Evolutionary conservation across 2,888 invertebrate genomes (phyloP).

Genomic region (Drosophila differens): DNA sequence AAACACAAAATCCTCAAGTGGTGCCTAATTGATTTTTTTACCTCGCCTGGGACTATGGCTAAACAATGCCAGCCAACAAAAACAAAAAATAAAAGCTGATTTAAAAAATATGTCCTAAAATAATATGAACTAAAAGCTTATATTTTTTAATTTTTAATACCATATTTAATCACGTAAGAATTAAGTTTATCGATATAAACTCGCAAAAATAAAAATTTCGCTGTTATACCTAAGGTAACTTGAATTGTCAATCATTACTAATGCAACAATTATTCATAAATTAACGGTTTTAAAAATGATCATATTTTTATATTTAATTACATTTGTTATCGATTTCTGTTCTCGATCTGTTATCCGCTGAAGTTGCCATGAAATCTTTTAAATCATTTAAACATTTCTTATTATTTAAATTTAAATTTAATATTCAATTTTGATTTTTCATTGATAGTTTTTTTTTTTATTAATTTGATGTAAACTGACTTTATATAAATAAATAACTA

Average conservation of each 20-base stretch:
- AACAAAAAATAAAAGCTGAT: neutral
- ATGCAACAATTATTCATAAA: too few relatives aligned
- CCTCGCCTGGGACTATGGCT: neutral
- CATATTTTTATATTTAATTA: neutral
- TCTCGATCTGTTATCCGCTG: neutral
- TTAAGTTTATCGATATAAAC: neutral
- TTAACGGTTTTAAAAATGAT: too few relatives aligned
- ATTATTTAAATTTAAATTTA: neutral
- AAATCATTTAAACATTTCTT: neutral
- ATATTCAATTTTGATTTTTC: neutral
- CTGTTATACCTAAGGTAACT: too few relatives aligned
- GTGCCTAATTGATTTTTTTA: constrained; percentile 37
- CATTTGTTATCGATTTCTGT: neutral
- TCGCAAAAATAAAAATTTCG: too few relatives aligned
- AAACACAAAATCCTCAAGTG: constrained; percentile 7
- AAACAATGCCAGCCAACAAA: neutral
- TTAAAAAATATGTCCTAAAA: neutral
- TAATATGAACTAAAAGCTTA: neutral
- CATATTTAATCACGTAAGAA: neutral
- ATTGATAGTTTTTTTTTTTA: neutral
- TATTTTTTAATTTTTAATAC: neutral
- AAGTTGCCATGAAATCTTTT: too few relatives aligned
- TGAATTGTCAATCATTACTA: too few relatives aligned
- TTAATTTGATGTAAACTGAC: neutral
- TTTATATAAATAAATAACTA: neutral